Base-by-base conservation (phyloP, 2,888 invertebrate genomes). In the Tribolium freemani region DNA sequence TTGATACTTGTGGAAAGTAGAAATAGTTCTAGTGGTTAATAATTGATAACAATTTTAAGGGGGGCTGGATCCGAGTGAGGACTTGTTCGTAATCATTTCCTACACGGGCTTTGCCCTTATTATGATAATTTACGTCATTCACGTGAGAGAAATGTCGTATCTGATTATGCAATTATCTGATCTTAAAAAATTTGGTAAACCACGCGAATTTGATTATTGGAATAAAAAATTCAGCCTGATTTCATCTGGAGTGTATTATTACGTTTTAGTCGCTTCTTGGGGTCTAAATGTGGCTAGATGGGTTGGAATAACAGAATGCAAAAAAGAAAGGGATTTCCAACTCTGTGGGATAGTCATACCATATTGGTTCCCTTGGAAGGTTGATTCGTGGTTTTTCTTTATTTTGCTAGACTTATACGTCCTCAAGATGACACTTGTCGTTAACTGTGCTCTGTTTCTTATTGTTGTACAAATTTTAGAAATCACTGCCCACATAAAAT, bases 111-210 rank as follows among this genome's bases (percentile, higher is more conserved):
- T 30, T 13, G 9, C 21, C 3, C 6, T 13, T 38, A 13, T 57
- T 9, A 16, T 16, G 38, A 38, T 5, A 31, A n/a, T 38, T 9
- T 57, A 57, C 11, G 30, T 11, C 3, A 13, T 11, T 5, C 31
- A 57, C 3, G 5, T 21, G 26, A 11, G 10, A 57, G n/a, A 31
- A 10, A 10, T 38, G 1, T 16, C 38, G 5, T 13, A 30, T 6
- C 13, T 57, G 5, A 10, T 57, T 9, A 3, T 6, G 11, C 21
- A 38, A 1, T 38, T 57, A 11, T 31, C 31, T 6, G 13, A 38
- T 57, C 13, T 57, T 31, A 9, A 57, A 11, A 38, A 57, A 10
- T 57, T 57, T 13, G 57, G 57, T 0, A 57, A 57, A 38, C 57
- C 57, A 38, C 31, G 30, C 5, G n/a, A n/a, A 2, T 57, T 31